phyloP scores from a whole-genome alignment of 2,797 vertebrate species.

The Adrianichthys oophorus region DNA sequence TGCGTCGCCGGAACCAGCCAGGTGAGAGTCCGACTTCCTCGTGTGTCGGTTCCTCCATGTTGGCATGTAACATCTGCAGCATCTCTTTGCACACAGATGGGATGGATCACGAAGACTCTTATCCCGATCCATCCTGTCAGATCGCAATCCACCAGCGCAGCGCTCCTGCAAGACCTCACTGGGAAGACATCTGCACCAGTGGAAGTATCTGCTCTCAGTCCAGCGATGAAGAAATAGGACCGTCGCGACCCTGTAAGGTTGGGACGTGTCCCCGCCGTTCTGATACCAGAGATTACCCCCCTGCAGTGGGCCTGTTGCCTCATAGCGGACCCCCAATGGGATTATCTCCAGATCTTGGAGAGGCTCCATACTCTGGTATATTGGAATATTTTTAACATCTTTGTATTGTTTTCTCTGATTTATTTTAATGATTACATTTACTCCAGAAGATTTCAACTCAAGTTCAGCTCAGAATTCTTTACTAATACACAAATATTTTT shows the following conservation, averaged over 20 bases:
- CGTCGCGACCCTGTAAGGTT: slow-evolving; percentile 56
- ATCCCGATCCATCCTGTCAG: slow-evolving; percentile 78
- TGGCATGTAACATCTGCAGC: neutral
- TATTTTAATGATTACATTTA: too few relatives aligned
- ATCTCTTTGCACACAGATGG: slow-evolving; percentile 68
- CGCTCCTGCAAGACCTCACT: slow-evolving; percentile 58
- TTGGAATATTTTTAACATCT: too few relatives aligned
- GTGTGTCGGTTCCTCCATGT: neutral
- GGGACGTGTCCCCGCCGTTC: slow-evolving; percentile 54
- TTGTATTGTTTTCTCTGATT: too few relatives aligned
- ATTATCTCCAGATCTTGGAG: slow-evolving; percentile 65
- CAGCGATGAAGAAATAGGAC: slow-evolving; percentile 82
- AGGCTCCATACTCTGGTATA: slow-evolving; percentile 77
- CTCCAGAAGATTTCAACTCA: too few relatives aligned
- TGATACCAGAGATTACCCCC: slow-evolving; percentile 74
- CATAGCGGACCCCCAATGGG: slow-evolving; percentile 64
- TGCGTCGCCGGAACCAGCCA: slow-evolving; percentile 79
- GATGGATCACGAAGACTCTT: slow-evolving; percentile 79
- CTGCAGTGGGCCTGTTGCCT: slow-evolving; percentile 74
- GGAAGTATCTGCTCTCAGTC: slow-evolving; percentile 83
- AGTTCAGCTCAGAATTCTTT: too few relatives aligned
- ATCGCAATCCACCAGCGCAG: slow-evolving; percentile 77
- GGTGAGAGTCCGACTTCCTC: slow-evolving; percentile 72
- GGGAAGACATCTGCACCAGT: slow-evolving; percentile 83
- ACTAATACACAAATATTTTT: too few relatives aligned